phyloP scores from a whole-genome alignment of 2,797 vertebrate genomes.

The Xiphophorus birchmanni region DNA sequence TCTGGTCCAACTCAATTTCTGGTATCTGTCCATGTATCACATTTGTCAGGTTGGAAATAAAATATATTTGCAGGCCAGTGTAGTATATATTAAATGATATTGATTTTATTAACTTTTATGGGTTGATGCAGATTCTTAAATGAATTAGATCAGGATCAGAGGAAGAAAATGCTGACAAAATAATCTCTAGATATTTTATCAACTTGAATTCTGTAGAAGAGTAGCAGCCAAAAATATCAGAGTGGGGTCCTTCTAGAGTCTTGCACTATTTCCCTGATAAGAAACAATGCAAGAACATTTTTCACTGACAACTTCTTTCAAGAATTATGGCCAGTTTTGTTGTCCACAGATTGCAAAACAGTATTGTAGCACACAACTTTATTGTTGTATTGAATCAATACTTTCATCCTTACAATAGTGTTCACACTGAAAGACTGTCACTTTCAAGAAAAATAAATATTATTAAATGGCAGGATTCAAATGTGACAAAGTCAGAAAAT shows the following conservation, averaged over 20 bases:
- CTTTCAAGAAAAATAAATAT: neutral
- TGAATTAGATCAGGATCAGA: neutral
- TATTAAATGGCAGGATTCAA: neutral
- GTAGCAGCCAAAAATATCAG: neutral
- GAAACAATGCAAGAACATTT: neutral
- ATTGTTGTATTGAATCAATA: neutral
- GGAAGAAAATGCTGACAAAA: neutral
- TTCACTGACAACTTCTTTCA: neutral
- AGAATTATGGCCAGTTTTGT: neutral
- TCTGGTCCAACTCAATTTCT: neutral
- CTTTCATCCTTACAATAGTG: neutral
- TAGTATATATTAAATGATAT: neutral
- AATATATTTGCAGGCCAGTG: neutral
- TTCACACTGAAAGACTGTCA: neutral
- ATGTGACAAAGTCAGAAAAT: neutral
- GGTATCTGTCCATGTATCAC: neutral
- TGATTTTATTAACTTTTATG: neutral
- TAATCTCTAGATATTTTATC: neutral
- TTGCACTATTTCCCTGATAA: neutral
- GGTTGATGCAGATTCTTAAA: neutral
- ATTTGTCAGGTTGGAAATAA: neutral
- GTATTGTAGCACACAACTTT: neutral
- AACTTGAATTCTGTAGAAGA: neutral
- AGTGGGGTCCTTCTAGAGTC: neutral
- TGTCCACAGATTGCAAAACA: neutral